phyloP scores from a whole-genome alignment of 2,888 invertebrate species.

The Serripes groenlandicus region DNA sequence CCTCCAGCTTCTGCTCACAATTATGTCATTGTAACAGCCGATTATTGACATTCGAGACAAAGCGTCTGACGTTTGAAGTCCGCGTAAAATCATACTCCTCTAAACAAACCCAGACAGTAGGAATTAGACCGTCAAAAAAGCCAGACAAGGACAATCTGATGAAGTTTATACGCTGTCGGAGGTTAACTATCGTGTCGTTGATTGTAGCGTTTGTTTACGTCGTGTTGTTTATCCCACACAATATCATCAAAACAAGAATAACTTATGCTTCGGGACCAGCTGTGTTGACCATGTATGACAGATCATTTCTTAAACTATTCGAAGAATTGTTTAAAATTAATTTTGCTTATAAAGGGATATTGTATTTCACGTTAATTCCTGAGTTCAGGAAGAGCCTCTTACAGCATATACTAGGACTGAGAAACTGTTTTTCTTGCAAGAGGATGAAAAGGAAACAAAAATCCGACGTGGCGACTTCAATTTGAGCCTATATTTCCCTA shows the following conservation, averaged over 20 bases:
- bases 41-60: constrained; percentile 29
- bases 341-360: constrained; percentile 65
- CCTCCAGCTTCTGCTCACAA: constrained; percentile 36
- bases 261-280: constrained; percentile 57
- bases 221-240: constrained; percentile 67
- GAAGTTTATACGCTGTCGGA: constrained; percentile 35
- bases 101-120: constrained; percentile 3
- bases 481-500: too few species aligned
- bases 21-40: constrained; percentile 47
- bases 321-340: constrained; percentile 69
- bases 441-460: constrained; percentile 6
- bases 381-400: constrained; percentile 60
- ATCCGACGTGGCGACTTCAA: background rate
- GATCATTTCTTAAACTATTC: constrained; percentile 56
- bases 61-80: constrained; percentile 51
- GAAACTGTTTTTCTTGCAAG: background rate
- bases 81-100: constrained; percentile 38
- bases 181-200: constrained; percentile 51
- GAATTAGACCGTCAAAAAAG: background rate
- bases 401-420: constrained; percentile 6
- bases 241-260: constrained; percentile 63
- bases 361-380: constrained; percentile 63
- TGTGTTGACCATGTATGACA: constrained; percentile 49
- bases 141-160: constrained; percentile 3
- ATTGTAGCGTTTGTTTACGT: constrained; percentile 55